Percentiles rank a stretch among this genome's conserved stretches.
Evolutionary conservation across 2,888 invertebrate species (phyloP).

Genomic region (Heliconius charithonia): DNA sequence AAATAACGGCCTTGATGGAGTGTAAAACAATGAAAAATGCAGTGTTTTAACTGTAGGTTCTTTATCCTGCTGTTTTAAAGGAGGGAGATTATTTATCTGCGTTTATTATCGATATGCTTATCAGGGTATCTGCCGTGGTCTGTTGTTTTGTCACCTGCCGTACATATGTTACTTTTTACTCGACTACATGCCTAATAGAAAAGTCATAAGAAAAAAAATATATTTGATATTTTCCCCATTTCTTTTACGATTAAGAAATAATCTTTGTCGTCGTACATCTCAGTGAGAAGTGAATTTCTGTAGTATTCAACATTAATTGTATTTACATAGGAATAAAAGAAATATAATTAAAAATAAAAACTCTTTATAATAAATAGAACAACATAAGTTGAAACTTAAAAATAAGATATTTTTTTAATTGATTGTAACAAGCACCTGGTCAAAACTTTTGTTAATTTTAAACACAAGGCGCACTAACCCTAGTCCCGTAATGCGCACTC

Average conservation of each 20-base stretch:
- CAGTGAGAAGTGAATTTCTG: too few species aligned
- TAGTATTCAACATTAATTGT: too few species aligned
- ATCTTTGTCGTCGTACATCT: too few species aligned
- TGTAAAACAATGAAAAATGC: too few species aligned
- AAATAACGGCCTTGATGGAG: too few species aligned
- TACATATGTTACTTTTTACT: background rate
- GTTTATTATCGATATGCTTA: constrained; percentile 2
- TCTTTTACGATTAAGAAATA: too few species aligned
- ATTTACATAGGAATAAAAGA: too few species aligned
- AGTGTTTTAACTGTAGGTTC: background rate
- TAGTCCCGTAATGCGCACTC: background rate
- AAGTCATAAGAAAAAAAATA: background rate
- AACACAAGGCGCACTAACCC: background rate
- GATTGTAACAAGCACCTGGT: background rate
- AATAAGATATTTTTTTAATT: background rate
- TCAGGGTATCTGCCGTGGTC: background rate
- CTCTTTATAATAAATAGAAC: too few species aligned
- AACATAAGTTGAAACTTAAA: background rate
- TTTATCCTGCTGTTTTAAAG: background rate
- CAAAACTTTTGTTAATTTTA: background rate
- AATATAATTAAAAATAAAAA: too few species aligned
- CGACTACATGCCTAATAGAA: background rate
- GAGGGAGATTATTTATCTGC: background rate
- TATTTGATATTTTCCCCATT: too few species aligned
- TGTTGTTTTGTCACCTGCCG: constrained; percentile 1